Evolutionary conservation across 2,113 vertebrate species (phyloP).

Genomic region (Festucalex cinctus): DNA sequence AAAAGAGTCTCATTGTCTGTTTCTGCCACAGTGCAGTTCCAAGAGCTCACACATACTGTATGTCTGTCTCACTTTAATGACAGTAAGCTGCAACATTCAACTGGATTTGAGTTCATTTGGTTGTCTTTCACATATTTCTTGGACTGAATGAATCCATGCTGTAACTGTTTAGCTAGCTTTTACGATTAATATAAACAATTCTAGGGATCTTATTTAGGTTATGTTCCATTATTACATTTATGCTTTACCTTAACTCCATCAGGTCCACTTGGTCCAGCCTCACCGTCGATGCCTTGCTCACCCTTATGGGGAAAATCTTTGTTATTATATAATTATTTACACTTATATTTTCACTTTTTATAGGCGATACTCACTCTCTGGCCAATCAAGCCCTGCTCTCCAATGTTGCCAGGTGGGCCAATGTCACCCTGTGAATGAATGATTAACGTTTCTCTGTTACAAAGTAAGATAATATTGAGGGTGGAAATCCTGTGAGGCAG

Average conservation of each 20-base stretch:
- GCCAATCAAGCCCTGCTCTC: slow-evolving; percentile 87
- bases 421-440: slow-evolving; percentile 75
- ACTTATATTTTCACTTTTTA: background rate
- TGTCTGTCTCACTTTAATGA: slow-evolving; percentile 9
- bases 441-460: background rate
- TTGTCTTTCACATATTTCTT: background rate
- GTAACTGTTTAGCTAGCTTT: background rate
- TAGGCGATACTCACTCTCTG: slow-evolving; percentile 78
- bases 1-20: slow-evolving; percentile 38
- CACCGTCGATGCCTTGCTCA: slow-evolving; percentile 86
- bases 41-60: slow-evolving; percentile 25
- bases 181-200: background rate
- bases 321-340: background rate
- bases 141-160: background rate
- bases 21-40: slow-evolving; percentile 31
- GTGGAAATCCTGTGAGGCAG: too few relatives aligned
- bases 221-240: background rate
- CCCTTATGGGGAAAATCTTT: slow-evolving; percentile 72
- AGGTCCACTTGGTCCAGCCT: slow-evolving; percentile 76
- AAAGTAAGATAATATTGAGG: too few relatives aligned
- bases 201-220: background rate
- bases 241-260: slow-evolving; percentile 84
- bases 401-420: slow-evolving; percentile 78
- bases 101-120: slow-evolving; percentile 8
- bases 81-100: slow-evolving; percentile 16